Evolutionary conservation across 2,113 vertebrate species (phyloP), one percentile per base, ranked within the genome.

Genomic region (Siniperca knerii): DNA sequence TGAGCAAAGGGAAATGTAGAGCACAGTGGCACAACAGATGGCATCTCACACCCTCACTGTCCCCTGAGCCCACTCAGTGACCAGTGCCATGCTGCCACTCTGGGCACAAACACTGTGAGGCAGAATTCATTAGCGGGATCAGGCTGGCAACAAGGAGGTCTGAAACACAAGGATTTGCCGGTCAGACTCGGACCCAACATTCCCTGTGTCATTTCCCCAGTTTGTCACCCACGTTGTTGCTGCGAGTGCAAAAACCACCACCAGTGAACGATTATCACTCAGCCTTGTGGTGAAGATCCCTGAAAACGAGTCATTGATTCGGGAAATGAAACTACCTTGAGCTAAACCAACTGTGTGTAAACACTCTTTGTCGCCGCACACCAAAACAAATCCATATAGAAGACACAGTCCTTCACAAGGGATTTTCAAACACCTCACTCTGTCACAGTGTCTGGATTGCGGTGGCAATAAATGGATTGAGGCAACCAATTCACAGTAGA

Each of bases 81-180:
- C 84, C 91, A 35, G 79, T 67, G 81, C 89, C 88, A 83, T 75
- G 79, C 85, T 83, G 87, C 85, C 89, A 84, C 86, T 90, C 77
- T 25, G 83, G 83, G 81, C 81, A 6, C 81, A 37, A 81, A 54
- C 79, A 72, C 72, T 44, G 80, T 84, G 92, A 82, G 87, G 91
- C 82, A 61, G 88, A 92, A 92, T 91, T 90, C 84, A 93, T 93
- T 91, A 90, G 78, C 35, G 1, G 79, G 86, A 86, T 92, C 89
- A 81, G 84, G 71, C 72, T 79, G 87, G 76, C 80, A 79, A n/a
- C 64, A 68, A 83, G 82, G 65, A 90, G 72, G 76, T 65, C 66
- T 54, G 1, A 40, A 70, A 61, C 58, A 25, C 25, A 0, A 50
- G n/a, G 64, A 76, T 25, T 37, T 48, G 8, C 65, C 15, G 11